Evolutionary conservation across 2,888 invertebrate genomes (phyloP).

Genomic region (Hymenopus coronatus): DNA sequence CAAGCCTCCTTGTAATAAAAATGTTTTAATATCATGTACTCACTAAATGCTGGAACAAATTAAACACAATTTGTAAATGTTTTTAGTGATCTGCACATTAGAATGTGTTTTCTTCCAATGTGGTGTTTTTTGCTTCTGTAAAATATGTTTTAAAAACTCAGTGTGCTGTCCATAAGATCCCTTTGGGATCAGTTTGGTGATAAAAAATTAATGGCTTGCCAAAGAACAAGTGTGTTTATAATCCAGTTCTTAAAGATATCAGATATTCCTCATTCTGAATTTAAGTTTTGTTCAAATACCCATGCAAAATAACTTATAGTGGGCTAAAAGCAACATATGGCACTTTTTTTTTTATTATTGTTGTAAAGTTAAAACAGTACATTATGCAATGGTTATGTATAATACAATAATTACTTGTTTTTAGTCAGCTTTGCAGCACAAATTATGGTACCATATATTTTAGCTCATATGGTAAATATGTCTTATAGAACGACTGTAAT

Average conservation of each 20-base stretch:
- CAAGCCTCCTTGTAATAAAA: neutral
- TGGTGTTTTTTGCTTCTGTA: neutral
- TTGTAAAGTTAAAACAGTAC: no score
- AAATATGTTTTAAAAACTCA: neutral
- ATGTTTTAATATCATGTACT: neutral
- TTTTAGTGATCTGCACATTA: neutral
- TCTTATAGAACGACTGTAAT: no score
- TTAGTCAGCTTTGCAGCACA: no score
- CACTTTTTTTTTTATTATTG: no score
- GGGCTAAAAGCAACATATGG: neutral
- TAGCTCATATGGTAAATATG: no score
- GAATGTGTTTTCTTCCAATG: neutral
- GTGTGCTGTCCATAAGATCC: neutral
- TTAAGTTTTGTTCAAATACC: neutral
- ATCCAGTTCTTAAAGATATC: neutral
- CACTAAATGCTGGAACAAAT: neutral
- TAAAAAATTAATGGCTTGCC: neutral
- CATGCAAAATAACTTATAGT: neutral
- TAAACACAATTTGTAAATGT: neutral
- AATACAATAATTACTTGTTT: no score
- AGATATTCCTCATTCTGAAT: neutral
- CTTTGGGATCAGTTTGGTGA: neutral
- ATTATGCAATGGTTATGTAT: no score
- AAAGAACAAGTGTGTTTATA: neutral
- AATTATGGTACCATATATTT: no score